Base-by-base conservation (phyloP, 2,113 vertebrate species). In the Gasterosteus nipponicus region DNA sequence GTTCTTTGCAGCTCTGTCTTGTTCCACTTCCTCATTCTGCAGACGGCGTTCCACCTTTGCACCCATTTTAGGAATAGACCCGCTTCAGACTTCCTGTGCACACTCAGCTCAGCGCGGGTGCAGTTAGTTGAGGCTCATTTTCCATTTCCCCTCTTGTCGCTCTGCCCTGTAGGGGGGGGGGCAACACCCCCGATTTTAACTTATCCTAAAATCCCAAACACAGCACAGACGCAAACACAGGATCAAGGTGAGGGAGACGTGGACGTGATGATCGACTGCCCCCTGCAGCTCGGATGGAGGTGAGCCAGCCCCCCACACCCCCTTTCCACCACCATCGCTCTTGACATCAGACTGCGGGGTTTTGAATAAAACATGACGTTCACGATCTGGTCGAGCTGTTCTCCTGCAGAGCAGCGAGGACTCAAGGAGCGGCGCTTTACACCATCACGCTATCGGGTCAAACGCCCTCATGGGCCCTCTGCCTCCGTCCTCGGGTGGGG, bases 201-300 rank as follows among this genome's bases (percentile, higher is more conserved):
- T 22, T 61, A 15, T 38, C 46, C 19, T 22, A 6, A 42, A 58
- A 19, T 31, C 31, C n/a, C 29, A 54, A 59, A 53, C 57, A 47
- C 22, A 47, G 44, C 49, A 10, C 14, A 35, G 2, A 26, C 22
- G 1, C 22, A 38, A 38, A 33, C 33, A 33, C 33, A 33, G 26
- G 26, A 35, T 72, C 22, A 69, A 81, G 75, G 75, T 79, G 78
- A 75, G 61, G 12, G 16, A n/a, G 46, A 33, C 29, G 7, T 6
- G 26, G 10, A 3, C 1, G 56, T 70, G 35, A 72, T 41, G 81
- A 83, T 73, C 4, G 46, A 66, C 69, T 85, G 82, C 88, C 85
- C 81, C 75, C 84, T 84, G 77, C 82, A 88, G 80, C 68, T 53
- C 5, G 29, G 39, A 69, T 11, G 0, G 49, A 39, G 81, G 29